Conservation (phyloP, 2,888 invertebrate genomes). For the Polydesmus complanatus region DNA sequence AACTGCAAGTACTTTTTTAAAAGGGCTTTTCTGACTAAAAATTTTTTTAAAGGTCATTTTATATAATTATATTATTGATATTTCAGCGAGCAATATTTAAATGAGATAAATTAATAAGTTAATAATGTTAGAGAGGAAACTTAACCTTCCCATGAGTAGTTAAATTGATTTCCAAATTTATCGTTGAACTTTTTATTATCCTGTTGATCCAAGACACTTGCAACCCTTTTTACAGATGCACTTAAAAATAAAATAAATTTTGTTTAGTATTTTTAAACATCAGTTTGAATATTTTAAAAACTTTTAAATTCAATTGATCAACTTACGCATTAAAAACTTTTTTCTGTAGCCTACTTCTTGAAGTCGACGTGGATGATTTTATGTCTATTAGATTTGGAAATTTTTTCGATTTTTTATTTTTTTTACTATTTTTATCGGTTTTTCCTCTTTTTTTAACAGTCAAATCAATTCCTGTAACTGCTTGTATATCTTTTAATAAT, state of each 20-base stretch:
- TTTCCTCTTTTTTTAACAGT: conserved; percentile 29
- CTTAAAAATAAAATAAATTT: conserved; percentile 27
- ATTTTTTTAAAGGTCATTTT: too few species aligned
- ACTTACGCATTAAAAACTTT: conserved; percentile 39
- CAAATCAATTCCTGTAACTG: conserved; percentile 39
- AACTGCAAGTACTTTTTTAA: too few species aligned
- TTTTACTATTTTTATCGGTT: conserved; percentile 23
- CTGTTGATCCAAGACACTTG: conserved; percentile 33
- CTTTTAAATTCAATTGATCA: conserved; percentile 1
- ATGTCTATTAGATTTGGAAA: conserved; percentile 37
- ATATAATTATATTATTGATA: too few species aligned
- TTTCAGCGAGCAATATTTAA: too few species aligned
- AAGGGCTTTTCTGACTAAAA: too few species aligned
- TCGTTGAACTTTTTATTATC: conserved; percentile 31
- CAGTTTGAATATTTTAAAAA: too few species aligned
- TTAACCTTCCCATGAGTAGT: conserved; percentile 1
- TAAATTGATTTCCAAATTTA: conserved; percentile 14
- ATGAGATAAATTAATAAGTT: too few species aligned
- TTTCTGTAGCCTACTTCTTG: conserved; percentile 35
- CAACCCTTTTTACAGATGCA: conserved; percentile 35
- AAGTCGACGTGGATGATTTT: conserved; percentile 31
- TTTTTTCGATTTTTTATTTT: conserved; percentile 20
- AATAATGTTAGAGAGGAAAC: too few species aligned
- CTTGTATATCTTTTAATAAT: conserved; percentile 38
- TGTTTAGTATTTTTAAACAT: too few species aligned